A percentile compares a stretch with the other conserved stretches of the same genome.
Conservation (phyloP, 2,113 vertebrate species). For the Sturnira hondurensis region DNA sequence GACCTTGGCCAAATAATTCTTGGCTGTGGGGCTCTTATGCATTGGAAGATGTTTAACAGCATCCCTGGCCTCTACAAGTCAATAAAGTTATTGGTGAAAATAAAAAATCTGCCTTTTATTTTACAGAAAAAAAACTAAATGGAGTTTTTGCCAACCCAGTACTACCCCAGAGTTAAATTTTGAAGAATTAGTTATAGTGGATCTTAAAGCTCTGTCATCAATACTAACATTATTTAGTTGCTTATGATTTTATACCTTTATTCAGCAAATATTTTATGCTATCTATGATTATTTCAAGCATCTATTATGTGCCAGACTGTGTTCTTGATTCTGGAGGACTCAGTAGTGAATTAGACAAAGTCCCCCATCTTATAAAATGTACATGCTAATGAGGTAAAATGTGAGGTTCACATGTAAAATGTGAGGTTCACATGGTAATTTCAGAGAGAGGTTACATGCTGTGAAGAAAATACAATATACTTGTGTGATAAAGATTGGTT, state of each 20-base stretch:
- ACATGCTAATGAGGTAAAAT: neutral
- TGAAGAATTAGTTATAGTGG: neutral
- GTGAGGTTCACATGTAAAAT: neutral
- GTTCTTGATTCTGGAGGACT: neutral
- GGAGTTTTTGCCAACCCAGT: too few relatives aligned
- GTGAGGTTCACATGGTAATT: neutral
- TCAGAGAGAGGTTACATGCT: neutral
- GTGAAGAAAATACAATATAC: neutral
- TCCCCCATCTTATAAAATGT: neutral
- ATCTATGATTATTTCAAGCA: neutral
- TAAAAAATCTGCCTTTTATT: too few relatives aligned
- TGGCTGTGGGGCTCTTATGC: too few relatives aligned
- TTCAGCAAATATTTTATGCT: neutral
- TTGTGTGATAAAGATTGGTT: neutral
- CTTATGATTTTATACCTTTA: neutral
- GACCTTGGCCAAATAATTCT: too few relatives aligned
- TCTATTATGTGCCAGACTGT: neutral
- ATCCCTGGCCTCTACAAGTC: too few relatives aligned
- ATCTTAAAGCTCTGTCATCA: neutral
- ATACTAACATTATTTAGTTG: neutral
- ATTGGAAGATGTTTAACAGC: too few relatives aligned
- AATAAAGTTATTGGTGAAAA: too few relatives aligned
- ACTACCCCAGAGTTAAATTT: neutral
- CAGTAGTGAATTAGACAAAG: neutral
- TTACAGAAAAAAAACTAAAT: too few relatives aligned